Evolutionary conservation across 2,113 vertebrate genomes (phyloP).

Genomic region (Microcebus jonahi): DNA sequence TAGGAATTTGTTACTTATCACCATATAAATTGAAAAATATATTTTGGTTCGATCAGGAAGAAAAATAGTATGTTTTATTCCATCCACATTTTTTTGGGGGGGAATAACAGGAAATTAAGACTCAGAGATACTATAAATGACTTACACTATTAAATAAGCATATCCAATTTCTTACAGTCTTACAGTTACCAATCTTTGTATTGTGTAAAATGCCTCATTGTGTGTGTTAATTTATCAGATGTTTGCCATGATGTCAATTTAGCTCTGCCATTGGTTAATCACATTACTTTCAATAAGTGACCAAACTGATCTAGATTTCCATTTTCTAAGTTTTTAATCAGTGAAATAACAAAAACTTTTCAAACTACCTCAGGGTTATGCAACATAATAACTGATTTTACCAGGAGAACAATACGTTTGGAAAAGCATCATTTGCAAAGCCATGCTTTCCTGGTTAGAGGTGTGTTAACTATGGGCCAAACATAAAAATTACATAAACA

Average conservation of each 20-base stretch:
- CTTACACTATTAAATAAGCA: neutral
- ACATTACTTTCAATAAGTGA: neutral
- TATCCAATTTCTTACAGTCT: neutral
- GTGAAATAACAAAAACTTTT: neutral
- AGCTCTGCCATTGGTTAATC: neutral
- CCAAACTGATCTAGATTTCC: neutral
- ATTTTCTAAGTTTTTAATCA: neutral
- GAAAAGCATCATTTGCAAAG: neutral
- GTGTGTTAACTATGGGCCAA: neutral
- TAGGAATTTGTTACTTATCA: neutral
- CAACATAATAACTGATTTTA: neutral
- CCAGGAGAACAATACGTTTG: neutral
- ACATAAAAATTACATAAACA: neutral
- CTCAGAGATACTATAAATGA: neutral
- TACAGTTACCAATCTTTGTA: neutral
- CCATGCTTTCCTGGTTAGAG: neutral
- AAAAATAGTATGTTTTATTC: neutral
- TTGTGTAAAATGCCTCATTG: neutral
- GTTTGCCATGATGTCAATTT: neutral
- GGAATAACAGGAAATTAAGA: conserved; percentile 25
- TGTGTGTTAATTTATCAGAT: neutral
- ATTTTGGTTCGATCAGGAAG: neutral
- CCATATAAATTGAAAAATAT: neutral
- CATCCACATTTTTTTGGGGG: neutral
- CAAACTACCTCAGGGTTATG: neutral